A percentile compares a stretch with the other conserved stretches of the same genome.
Conservation (phyloP, 2,888 invertebrate species). For the Lycophotia porphyrea region DNA sequence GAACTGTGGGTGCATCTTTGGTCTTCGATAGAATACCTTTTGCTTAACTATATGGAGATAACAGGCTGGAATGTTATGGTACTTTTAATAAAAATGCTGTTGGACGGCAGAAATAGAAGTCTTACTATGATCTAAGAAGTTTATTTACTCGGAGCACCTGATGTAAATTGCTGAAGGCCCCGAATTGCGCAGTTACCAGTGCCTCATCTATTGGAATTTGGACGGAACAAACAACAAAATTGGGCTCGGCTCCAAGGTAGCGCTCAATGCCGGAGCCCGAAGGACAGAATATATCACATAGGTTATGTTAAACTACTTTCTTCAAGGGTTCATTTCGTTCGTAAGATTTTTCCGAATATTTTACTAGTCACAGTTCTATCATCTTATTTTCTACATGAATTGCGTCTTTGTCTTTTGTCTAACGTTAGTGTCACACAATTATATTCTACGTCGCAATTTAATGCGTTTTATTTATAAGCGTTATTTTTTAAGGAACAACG, state of each 20-base stretch:
- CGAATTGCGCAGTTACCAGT: constrained; percentile 40
- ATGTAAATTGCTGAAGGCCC: constrained; percentile 13
- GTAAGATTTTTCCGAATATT: background rate
- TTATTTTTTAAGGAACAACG: constrained; percentile 24
- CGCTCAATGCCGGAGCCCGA: background rate
- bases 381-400: background rate
- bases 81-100: background rate
- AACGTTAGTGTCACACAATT: constrained; percentile 19
- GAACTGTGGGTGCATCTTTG: background rate
- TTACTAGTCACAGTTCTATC: background rate
- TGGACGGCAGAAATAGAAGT: background rate
- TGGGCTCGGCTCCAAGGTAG: constrained; percentile 24
- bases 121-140: background rate
- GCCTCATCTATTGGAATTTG: constrained; percentile 13
- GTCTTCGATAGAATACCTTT: background rate
- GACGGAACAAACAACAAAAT: constrained; percentile 36
- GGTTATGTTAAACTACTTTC: background rate
- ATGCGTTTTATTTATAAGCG: constrained; percentile 35
- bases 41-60: background rate
- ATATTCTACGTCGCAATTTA: constrained; percentile 36
- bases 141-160: constrained; percentile 2
- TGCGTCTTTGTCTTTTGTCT: constrained; percentile 13
- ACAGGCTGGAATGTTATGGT: background rate
- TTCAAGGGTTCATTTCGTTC: background rate
- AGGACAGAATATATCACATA: background rate